These are phyloP conservation scores for Lepeophtheirus salmonis DNA, from an alignment of 1,140 invertebrate species.

Conservation along the genomic window DNA sequence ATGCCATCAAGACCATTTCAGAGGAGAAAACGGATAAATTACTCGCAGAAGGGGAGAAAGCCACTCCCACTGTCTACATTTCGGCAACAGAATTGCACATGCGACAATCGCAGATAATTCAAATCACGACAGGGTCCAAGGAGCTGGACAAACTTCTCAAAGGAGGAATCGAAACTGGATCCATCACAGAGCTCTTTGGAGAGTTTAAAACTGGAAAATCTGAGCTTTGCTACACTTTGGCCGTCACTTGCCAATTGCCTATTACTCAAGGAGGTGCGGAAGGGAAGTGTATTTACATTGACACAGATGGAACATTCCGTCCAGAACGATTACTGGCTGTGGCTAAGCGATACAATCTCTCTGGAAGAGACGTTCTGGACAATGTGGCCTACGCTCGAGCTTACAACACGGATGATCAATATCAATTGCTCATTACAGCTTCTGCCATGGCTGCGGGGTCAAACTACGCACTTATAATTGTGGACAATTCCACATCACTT, in stretches of 20 bases:
- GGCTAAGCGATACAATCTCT: no score
- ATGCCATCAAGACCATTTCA: conserved; percentile 84
- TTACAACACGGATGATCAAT: conserved; percentile 94
- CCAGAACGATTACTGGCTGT: no score
- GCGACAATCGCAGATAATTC: conserved; percentile 71
- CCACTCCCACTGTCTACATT: conserved; percentile 92
- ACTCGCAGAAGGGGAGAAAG: conserved; percentile 65
- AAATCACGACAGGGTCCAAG: no score
- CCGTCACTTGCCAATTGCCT: no score
- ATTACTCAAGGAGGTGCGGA: conserved; percentile 92
- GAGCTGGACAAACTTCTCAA: no score
- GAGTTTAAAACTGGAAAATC: no score
- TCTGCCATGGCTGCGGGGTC: not conserved
- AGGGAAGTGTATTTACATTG: conserved; percentile 93
- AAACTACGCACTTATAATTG: not conserved
- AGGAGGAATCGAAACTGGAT: no score
- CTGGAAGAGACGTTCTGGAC: no score
- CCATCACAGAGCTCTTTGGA: no score
- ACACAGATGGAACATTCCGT: no score
- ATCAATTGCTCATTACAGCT: conserved; percentile 53
- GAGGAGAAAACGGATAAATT: conserved; percentile 95
- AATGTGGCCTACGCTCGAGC: conserved; percentile 85
- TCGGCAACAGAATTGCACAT: conserved; percentile 88
- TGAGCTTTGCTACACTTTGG: conserved; percentile 81
- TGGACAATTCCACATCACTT: no score